Evolutionary conservation across 2,888 invertebrate species (phyloP).

Genomic region (Kryphioiulus occultus): DNA sequence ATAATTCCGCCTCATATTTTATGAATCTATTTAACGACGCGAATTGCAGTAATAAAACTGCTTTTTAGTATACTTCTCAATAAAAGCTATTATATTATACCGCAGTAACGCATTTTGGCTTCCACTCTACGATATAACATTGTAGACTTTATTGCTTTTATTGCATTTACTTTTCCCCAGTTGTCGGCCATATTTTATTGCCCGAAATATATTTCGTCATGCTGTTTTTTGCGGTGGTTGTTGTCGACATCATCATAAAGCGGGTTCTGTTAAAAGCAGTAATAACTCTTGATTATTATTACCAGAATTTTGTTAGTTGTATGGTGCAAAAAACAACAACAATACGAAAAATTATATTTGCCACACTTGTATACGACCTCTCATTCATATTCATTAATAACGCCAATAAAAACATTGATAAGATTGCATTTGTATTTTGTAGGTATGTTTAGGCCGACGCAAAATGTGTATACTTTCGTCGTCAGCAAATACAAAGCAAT

Average conservation of each 20-base stretch:
- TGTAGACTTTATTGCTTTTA: constrained; percentile 42
- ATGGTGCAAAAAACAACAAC: constrained; percentile 40
- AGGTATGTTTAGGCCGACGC: background rate
- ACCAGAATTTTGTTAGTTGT: constrained; percentile 26
- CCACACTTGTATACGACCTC: constrained; percentile 32
- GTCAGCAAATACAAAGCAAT: background rate
- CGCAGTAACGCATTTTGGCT: constrained; percentile 12
- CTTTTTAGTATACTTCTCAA: constrained; percentile 31
- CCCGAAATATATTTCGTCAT: constrained; percentile 36
- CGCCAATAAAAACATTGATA: constrained; percentile 18
- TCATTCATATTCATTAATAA: constrained; percentile 39
- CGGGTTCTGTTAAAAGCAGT: constrained; percentile 45
- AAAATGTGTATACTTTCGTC: background rate
- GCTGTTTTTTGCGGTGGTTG: background rate
- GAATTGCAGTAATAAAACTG: constrained; percentile 39
- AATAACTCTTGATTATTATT: constrained; percentile 43
- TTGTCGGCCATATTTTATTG: constrained; percentile 44
- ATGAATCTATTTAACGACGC: constrained; percentile 30
- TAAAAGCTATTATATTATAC: constrained; percentile 36
- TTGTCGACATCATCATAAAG: constrained; percentile 46
- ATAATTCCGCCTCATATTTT: constrained; percentile 35
- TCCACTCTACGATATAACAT: constrained; percentile 1
- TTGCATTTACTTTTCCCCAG: constrained; percentile 42
- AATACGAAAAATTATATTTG: constrained; percentile 14
- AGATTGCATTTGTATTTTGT: background rate